Base-by-base conservation (phyloP, 2,888 invertebrate genomes). In the Leptopilina myrica region DNA sequence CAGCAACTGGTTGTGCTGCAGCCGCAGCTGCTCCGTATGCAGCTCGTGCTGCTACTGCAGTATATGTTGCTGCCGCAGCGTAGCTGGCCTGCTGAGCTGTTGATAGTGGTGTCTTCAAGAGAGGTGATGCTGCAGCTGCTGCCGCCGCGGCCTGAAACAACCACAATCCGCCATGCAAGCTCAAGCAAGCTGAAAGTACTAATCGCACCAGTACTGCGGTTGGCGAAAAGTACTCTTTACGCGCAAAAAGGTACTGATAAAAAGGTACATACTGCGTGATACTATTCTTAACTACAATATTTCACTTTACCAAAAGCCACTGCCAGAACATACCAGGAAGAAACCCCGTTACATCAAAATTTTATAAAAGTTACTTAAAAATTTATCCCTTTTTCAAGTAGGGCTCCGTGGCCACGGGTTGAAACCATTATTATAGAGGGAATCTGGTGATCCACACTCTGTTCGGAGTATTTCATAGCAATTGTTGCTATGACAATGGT, bases 71-170 rank as follows among this genome's bases (percentile, higher is more conserved):
- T 87, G 97, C 97, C 83, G 96, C 96, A 90, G 97, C 96, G 90
- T 97, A 97, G 88, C 96, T 96, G 85, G 96, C 96, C 94, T 97
- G 96, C 93, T 96, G 97, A 92, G 96, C 96, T 92, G 95, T 93
- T 92, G 95, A 96, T 93, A 96, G 93, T 92, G 96, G 96, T 83
- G 96, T 96, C 94, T 96, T 96, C 93, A 96, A 93, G 92, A 97
- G 93, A 80, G 96, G 96, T 87, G 95, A 94, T 85, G 96, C 94
- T 86, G 96, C 96, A 89, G 96, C 95, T 85, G 95, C 95, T 85
- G 95, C 95, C 85, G 95, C 95, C 81, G 94, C 94, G 85, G 93
- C 93, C 93, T 93, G 92, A 88, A 93, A 89, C 86, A 89, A 89
- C 81, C 87, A 89, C 86, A 87, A 86, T 86, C 88, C 89, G 90